Conservation (phyloP, 2,113 vertebrate species). For the Ochotona princeps region DNA sequence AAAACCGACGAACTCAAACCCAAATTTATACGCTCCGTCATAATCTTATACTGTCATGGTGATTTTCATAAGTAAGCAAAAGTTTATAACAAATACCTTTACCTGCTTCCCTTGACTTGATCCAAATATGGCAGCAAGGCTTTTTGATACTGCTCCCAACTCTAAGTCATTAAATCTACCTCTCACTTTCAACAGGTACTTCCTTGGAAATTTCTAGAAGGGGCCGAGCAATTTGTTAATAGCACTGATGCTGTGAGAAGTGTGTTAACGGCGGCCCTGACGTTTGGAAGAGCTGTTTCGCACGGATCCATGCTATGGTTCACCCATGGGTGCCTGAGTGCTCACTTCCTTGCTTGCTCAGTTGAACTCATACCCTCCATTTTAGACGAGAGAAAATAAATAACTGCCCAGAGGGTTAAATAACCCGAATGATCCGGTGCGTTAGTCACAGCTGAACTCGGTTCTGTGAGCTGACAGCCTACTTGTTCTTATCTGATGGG, state of each 20-base stretch:
- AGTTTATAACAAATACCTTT: not conserved
- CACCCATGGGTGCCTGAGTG: accelerated
- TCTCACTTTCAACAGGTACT: not conserved
- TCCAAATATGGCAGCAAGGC: not conserved
- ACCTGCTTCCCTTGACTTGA: not conserved
- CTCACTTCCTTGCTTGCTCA: not conserved
- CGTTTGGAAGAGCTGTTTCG: not conserved
- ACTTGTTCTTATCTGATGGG: accelerated
- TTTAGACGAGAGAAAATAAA: not conserved
- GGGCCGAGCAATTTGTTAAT: not conserved
- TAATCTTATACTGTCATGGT: too few relatives aligned
- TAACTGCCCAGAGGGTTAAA: not conserved
- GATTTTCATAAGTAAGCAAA: not conserved
- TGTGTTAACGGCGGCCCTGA: not conserved
- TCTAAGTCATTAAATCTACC: not conserved
- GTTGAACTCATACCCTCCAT: not conserved
- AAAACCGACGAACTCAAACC: too few relatives aligned
- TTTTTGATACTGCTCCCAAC: not conserved
- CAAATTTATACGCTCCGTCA: not conserved
- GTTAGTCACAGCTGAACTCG: not conserved
- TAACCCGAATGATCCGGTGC: too few relatives aligned
- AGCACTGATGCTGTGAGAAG: not conserved
- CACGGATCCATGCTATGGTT: not conserved
- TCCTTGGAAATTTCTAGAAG: not conserved
- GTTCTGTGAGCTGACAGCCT: not conserved